phyloP scores from a whole-genome alignment of 2,113 vertebrate genomes.

The Calypte anna region DNA sequence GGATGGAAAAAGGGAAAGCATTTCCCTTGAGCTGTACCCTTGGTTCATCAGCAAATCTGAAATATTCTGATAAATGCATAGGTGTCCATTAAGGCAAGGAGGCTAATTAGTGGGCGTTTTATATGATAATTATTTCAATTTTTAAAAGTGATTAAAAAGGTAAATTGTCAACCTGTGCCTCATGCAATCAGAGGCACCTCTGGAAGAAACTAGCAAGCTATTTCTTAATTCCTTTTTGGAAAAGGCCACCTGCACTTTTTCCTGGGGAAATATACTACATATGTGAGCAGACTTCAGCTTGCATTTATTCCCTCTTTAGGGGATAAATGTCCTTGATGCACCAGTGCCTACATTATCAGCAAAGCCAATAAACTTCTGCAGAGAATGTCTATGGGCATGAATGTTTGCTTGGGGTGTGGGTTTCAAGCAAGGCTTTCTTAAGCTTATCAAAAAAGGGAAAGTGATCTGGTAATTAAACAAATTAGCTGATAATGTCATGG shows the following conservation, averaged over 20 bases:
- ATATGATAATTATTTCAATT: neutral
- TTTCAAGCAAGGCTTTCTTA: neutral
- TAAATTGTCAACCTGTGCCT: conserved; percentile 43
- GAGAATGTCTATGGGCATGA: neutral
- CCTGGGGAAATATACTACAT: neutral
- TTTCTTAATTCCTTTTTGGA: conserved; percentile 35
- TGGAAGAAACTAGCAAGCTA: conserved; percentile 50
- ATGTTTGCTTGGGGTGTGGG: neutral
- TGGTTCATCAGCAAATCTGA: conserved; percentile 60
- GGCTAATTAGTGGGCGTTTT: conserved; percentile 68
- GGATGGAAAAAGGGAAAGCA: conserved; percentile 16
- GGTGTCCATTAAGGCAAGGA: conserved; percentile 35
- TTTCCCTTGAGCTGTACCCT: conserved; percentile 52
- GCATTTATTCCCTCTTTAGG: neutral
- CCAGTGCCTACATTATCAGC: neutral
- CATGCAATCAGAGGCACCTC: conserved; percentile 16
- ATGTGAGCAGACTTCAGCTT: neutral
- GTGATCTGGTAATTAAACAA: neutral
- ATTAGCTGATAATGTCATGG: neutral
- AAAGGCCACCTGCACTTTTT: neutral
- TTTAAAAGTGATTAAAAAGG: conserved; percentile 24
- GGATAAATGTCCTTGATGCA: neutral
- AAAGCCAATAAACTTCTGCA: neutral
- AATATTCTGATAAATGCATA: conserved; percentile 43
- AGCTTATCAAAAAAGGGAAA: neutral